phyloP scores from a whole-genome alignment of 2,113 vertebrate species.

The Paradoxurus hermaphroditus region DNA sequence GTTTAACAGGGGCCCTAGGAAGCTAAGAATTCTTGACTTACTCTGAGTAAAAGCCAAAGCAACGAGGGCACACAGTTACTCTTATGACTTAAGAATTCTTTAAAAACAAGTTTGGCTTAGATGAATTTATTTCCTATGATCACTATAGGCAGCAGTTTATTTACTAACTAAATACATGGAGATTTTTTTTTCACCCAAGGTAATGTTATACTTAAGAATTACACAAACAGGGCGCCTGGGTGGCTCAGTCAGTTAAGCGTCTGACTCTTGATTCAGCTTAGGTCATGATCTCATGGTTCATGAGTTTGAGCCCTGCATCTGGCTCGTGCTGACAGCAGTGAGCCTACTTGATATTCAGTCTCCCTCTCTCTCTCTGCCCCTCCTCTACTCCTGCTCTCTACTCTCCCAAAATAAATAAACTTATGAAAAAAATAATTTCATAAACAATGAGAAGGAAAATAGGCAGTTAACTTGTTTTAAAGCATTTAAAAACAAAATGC shows the following conservation, averaged over 20 bases:
- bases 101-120: not conserved
- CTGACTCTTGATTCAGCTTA: too few species aligned
- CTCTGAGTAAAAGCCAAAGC: conserved; percentile 19
- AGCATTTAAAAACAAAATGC: conserved; percentile 24
- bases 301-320: too few species aligned
- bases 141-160: not conserved
- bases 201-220: conserved; percentile 8
- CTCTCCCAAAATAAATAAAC: too few species aligned
- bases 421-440: not conserved
- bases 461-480: conserved; percentile 15
- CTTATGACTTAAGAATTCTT: not conserved
- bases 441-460: not conserved
- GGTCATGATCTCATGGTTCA: too few species aligned
- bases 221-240: not conserved
- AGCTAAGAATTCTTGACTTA: not conserved
- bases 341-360: too few species aligned
- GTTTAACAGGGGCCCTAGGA: not conserved
- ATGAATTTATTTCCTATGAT: conserved; percentile 7
- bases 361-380: too few species aligned
- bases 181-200: not conserved
- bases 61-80: not conserved
- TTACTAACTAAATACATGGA: not conserved
- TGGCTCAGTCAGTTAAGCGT: too few species aligned
- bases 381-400: too few species aligned
- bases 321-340: too few species aligned